Percentiles rank a stretch among this genome's conserved stretches.
These are phyloP conservation scores for Saxidomus purpurata DNA, from an alignment of 1,140 invertebrate genomes.

Conservation along the genomic window DNA sequence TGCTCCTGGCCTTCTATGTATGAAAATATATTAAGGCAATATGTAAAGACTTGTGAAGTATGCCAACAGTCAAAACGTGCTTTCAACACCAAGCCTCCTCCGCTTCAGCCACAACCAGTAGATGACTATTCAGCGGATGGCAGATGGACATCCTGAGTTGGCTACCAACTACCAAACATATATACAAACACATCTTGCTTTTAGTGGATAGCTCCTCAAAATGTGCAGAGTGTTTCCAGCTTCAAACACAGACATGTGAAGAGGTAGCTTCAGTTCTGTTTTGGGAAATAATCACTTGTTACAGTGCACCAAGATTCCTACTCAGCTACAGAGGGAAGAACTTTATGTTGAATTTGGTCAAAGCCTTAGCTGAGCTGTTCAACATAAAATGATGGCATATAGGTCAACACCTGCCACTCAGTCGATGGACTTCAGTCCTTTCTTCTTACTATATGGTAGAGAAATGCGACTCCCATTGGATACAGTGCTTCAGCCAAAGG, in stretches of 20 bases:
- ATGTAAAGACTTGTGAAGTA: slow-evolving; percentile 56
- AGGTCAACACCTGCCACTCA: slow-evolving; percentile 52
- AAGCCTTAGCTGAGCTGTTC: slow-evolving; percentile 52
- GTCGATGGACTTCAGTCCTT: slow-evolving; percentile 55
- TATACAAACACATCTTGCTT: not conserved
- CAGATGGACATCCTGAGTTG: slow-evolving; percentile 69
- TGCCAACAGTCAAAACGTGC: slow-evolving; percentile 54
- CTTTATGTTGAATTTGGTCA: slow-evolving; percentile 70
- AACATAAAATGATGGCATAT: slow-evolving; percentile 62
- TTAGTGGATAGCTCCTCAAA: slow-evolving; percentile 34
- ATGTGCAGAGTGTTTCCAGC: slow-evolving; percentile 45
- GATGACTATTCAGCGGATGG: slow-evolving; percentile 62
- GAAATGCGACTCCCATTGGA: slow-evolving; percentile 66
- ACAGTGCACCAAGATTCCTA: slow-evolving; percentile 66
- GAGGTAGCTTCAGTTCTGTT: slow-evolving; percentile 68
- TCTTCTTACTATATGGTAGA: slow-evolving; percentile 53
- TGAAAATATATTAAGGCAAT: too few species aligned
- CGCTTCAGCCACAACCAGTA: slow-evolving; percentile 50
- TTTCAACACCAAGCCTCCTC: not conserved
- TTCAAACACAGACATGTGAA: slow-evolving; percentile 56
- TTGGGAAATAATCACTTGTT: slow-evolving; percentile 67
- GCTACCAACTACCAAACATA: slow-evolving; percentile 40
- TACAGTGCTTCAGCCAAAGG: slow-evolving; percentile 29
- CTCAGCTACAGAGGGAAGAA: slow-evolving; percentile 67
- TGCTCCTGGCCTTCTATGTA: slow-evolving; percentile 65